Base-by-base conservation (phyloP, 2,113 vertebrate genomes). In the Campylomormyrus numenius region DNA sequence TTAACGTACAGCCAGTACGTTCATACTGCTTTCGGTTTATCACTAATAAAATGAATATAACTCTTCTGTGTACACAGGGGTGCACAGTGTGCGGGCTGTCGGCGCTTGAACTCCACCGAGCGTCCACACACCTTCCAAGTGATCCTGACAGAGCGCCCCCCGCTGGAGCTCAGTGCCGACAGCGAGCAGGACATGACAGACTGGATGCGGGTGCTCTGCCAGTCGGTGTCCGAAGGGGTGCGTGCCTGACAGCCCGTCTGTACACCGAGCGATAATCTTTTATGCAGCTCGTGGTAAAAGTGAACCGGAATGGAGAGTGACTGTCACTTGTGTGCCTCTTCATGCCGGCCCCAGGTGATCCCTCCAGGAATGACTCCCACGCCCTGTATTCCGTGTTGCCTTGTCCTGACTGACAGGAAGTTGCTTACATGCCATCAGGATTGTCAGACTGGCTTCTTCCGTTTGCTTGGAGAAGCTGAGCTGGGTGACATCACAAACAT, bases 401-500 rank as follows among this genome's bases (percentile, higher is more conserved):
- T 99, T 8, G 98, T 99, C 90, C 92, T 99, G 91, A 98, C 98
- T 0, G 95, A 97, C 0, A 92, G 94, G 90, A 97, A 96, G 93
- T 93, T 96, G 92, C 96, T 99, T 90, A 99, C 97, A 0, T 99
- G 98, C 93, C 98, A 99, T 0, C 98, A 99, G 95, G 98, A 99
- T 88, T 99, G 98, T 92, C 98, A 99, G 96, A 99, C 98, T 2
- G 97, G 97, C 94, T 99, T 99, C 95, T 99, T 99, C 94, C 97
- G 98, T 90, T 98, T 97, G 0, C 96, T 99, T 89, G 97, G 97
- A 93, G 95, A 94, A 0, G 93, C 91, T 0, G 95, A 96, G 42
- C 94, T 99, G 91, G 94, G 92, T 0, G 96, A 98, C 10, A 1
- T 99, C 93, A 94, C 94, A 0, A 90, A 95, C 0, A 66, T 99